Evolutionary conservation across 2,888 invertebrate species (phyloP).

Genomic region (Xylota sylvarum): DNA sequence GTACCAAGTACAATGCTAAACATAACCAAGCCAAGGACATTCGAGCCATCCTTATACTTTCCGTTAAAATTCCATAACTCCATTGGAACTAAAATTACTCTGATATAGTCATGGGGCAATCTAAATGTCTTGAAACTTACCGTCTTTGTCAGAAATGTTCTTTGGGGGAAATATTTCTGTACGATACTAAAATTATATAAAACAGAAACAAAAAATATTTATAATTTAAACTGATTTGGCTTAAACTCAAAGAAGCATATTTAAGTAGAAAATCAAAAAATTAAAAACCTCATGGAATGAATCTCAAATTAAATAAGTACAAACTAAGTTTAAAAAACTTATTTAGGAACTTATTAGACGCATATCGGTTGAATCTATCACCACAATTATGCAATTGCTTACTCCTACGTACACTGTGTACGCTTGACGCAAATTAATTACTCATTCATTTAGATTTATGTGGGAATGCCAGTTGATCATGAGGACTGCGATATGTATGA

Average conservation of each 20-base stretch:
- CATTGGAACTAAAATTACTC: conserved; percentile 84
- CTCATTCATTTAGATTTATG: not conserved
- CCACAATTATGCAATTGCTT: not conserved
- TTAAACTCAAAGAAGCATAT: no score
- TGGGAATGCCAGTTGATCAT: conserved; percentile 7
- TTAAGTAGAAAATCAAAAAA: no score
- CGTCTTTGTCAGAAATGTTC: conserved; percentile 78
- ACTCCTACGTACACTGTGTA: not conserved
- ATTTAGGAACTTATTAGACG: not conserved
- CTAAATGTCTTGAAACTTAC: conserved; percentile 78
- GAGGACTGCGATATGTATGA: not conserved
- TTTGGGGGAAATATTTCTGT: conserved; percentile 85
- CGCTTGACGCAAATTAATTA: conserved; percentile 8
- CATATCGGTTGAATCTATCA: not conserved
- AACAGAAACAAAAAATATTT: conserved; percentile 1
- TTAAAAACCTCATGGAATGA: no score
- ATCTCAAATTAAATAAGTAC: not conserved
- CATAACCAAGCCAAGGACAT: conserved; percentile 93
- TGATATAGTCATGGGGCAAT: conserved; percentile 52
- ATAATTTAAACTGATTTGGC: not conserved
- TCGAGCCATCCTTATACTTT: conserved; percentile 90
- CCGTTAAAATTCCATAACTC: conserved; percentile 89
- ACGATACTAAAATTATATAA: conserved; percentile 85
- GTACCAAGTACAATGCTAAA: conserved; percentile 95
- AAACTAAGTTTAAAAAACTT: not conserved